phyloP scores from a whole-genome alignment of 1,140 invertebrate genomes.

The Holotrichia oblita region DNA sequence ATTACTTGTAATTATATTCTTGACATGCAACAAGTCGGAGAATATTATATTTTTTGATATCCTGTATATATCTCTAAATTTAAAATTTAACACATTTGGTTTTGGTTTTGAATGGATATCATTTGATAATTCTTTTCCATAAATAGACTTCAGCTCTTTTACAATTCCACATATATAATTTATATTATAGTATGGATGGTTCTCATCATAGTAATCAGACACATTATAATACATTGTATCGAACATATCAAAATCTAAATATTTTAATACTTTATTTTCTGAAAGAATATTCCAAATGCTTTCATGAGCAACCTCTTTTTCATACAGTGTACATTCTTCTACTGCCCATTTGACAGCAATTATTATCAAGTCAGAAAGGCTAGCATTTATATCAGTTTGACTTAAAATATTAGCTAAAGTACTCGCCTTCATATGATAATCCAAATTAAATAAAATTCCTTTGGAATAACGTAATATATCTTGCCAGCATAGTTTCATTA shows the following conservation, averaged over 20 bases:
- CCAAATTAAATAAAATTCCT: conserved; percentile 61
- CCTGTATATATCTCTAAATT: conserved; percentile 40
- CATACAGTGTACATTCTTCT: conserved; percentile 62
- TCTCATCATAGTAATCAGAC: not conserved
- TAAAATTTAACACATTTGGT: conserved; percentile 36
- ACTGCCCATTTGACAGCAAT: conserved; percentile 64
- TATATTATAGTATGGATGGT: conserved; percentile 9
- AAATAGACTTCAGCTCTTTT: not conserved
- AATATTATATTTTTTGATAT: conserved; percentile 38
- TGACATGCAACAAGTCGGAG: not conserved
- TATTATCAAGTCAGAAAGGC: conserved; percentile 63
- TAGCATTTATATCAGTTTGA: conserved; percentile 62
- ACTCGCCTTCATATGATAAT: conserved; percentile 61
- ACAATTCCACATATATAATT: conserved; percentile 4
- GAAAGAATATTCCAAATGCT: conserved; percentile 57
- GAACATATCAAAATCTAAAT: conserved; percentile 27
- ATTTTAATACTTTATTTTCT: conserved; percentile 28
- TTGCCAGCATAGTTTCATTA: conserved; percentile 61
- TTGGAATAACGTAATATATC: conserved; percentile 64
- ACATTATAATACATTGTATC: not conserved
- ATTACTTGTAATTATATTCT: not conserved
- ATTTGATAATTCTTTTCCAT: conserved; percentile 16
- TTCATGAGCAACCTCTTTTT: conserved; percentile 56
- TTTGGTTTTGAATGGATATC: not conserved
- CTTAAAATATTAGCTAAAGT: conserved; percentile 63